Evolutionary conservation across 2,888 invertebrate genomes (phyloP), one percentile per base, ranked within the genome.

Genomic region (Cantharis lateralis): DNA sequence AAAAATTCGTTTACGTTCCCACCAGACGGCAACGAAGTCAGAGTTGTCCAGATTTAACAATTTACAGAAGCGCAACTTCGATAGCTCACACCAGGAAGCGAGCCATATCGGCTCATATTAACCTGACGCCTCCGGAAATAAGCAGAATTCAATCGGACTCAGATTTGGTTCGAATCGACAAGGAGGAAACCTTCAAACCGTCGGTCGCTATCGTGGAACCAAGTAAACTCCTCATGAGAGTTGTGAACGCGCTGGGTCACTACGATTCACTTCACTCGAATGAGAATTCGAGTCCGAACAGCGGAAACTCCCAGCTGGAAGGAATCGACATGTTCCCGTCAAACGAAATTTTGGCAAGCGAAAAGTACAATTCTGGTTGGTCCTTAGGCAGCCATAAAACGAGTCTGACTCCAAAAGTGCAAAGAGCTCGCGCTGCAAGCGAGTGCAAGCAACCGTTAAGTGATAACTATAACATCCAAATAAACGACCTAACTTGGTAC

Each of bases 141-240:
- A 87, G 87, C 5, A 90, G 94, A 74, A 92, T 93, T 71, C 93
- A 93, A 80, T 96, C 95, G 0, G 96, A 96, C 82, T 93, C 94
- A 0, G 95, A 96, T 87, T 89, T 96, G 66, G 91, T 93, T 77
- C 91, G 93, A 63, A 95, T 96, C 80, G 95, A 96, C 86, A 93
- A 93, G 83, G 93, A 93, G 81, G 93, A 93, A 79, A 95, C 96
- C 0, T 95, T 95, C 84, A 82, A 80, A 63, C 92, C 92, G 16
- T 91, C 92, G 1, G 91, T 93, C 78, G 93, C 93, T 10, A 91
- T 94, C 80, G 91, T 95, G 0, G 93, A 94, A 83, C 95, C 95
- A 9, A 93, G 93, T 7, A 94, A 95, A 84, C 86, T 96, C 1
- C 86, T 96, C 73, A 93, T 94, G 0, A 92, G 94, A 85, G 93